Conservation (phyloP, 2,113 vertebrate genomes). For the Neogobius melanostomus region DNA sequence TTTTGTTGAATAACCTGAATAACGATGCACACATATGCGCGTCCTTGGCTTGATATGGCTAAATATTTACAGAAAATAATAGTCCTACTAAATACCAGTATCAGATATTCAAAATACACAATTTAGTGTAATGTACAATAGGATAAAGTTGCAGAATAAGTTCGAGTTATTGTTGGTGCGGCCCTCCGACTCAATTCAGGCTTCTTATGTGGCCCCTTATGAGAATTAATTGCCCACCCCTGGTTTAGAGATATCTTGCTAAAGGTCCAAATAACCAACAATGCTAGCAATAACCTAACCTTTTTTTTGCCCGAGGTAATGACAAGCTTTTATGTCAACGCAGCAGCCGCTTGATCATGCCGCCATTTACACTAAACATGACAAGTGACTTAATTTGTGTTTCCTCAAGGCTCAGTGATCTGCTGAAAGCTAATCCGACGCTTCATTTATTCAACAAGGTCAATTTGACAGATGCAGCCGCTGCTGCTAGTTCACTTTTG, state of each 20-base stretch:
- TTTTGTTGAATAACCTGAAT: too few relatives aligned
- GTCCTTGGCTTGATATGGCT: too few relatives aligned
- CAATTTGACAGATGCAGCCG: not conserved
- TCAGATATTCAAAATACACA: too few relatives aligned
- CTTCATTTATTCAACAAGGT: constrained; percentile 11
- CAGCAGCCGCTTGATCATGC: constrained; percentile 6
- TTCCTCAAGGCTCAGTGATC: constrained; percentile 24
- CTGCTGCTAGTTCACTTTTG: not conserved
- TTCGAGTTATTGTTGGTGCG: too few relatives aligned
- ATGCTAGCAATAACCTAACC: not conserved
- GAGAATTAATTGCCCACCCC: too few relatives aligned
- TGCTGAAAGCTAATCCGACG: constrained; percentile 20
- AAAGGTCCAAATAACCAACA: not conserved
- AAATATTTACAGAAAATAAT: too few relatives aligned
- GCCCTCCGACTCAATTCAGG: too few relatives aligned
- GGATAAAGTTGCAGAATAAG: too few relatives aligned
- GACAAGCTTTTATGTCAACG: not conserved
- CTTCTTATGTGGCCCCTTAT: too few relatives aligned
- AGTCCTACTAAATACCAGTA: too few relatives aligned
- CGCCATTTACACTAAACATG: constrained; percentile 6
- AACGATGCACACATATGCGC: too few relatives aligned
- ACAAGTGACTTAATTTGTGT: constrained; percentile 19
- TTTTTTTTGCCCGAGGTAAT: not conserved
- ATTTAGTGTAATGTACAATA: too few relatives aligned
- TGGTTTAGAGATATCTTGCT: not conserved